Evolutionary conservation across 2,797 vertebrate genomes (phyloP), one percentile per base, ranked within the genome.

Genomic region (Gallinago nigripennis): DNA sequence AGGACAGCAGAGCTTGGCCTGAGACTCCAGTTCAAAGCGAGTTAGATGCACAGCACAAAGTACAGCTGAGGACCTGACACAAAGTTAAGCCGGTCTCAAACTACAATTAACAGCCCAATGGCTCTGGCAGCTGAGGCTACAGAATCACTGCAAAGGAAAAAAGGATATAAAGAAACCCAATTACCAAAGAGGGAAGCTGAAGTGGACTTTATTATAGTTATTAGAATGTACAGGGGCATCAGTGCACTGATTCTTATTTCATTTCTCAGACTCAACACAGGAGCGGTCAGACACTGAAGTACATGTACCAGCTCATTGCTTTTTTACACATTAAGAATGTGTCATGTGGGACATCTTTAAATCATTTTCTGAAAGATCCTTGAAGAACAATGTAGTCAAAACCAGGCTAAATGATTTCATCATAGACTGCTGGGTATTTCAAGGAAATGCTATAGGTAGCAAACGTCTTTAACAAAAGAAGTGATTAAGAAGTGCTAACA

Each of bases 141-240:
- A 4, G 78, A 65, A 78, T 25, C 28, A 12, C 60, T 39, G 71
- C 56, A 83, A 37, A 21, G 28, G 33, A 91, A 51, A 39, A 69
- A 79, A 0, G 0, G 28, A 66, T 30, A 30, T 9, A 81, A 83
- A 85, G 41, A 94, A 43, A 88, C 24, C 11, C 50, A 58, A 58
- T 35, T 39, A 88, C 63, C 64, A 91, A 68, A 61, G 2, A 75
- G 25, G 30, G 80, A 95, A 82, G 82, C 82, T 95, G 90, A 93
- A 96, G 83, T 76, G 93, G 73, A 94, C 88, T 97, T 97, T 98
- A 98, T 96, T 98, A 65, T 33, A 96, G 86, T 86, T 94, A 92
- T 92, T 93, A 96, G 80, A 96, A 97, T 94, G 96, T 93, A 93
- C 83, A 88, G 79, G 75, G 94, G 72, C 57, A 93, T 92, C 66